A percentile compares a stretch with the other conserved stretches of the same genome.
Conservation (phyloP, 2,888 invertebrate genomes). For the Melangyna quadrimaculata region DNA sequence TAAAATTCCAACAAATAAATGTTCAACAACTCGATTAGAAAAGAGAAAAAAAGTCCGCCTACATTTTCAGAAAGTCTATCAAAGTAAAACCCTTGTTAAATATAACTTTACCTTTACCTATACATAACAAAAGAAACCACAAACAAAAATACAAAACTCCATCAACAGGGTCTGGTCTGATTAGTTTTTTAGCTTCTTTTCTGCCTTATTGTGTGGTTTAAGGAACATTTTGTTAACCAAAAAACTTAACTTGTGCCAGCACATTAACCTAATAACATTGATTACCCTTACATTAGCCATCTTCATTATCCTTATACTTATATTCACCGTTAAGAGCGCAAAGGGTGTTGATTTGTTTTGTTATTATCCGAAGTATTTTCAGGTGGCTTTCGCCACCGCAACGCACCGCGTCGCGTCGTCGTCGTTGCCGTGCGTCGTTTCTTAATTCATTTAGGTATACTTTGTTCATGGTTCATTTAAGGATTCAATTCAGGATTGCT, state of each 20-base stretch:
- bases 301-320: slow-evolving; percentile 63
- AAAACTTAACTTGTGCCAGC: slow-evolving; percentile 18
- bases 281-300: slow-evolving; percentile 63
- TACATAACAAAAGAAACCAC: background rate
- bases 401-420: too few species aligned
- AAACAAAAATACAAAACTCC: background rate
- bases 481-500: slow-evolving; percentile 46
- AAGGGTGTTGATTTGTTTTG: slow-evolving; percentile 13
- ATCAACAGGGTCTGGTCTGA: background rate
- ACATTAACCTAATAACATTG: slow-evolving; percentile 61
- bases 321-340: slow-evolving; percentile 33
- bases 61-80: too few species aligned
- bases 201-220: background rate
- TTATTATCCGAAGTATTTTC: slow-evolving; percentile 16
- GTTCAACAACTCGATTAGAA: too few species aligned
- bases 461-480: slow-evolving; percentile 69
- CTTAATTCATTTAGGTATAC: slow-evolving; percentile 48
- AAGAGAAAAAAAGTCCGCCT: too few species aligned
- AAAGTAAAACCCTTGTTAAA: too few species aligned
- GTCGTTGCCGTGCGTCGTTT: too few species aligned
- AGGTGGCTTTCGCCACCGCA: background rate
- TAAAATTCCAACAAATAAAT: too few species aligned
- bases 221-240: background rate
- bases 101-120: too few species aligned
- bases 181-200: background rate